Evolutionary conservation across 2,113 vertebrate genomes (phyloP).

Genomic region (Myotis brandtii): DNA sequence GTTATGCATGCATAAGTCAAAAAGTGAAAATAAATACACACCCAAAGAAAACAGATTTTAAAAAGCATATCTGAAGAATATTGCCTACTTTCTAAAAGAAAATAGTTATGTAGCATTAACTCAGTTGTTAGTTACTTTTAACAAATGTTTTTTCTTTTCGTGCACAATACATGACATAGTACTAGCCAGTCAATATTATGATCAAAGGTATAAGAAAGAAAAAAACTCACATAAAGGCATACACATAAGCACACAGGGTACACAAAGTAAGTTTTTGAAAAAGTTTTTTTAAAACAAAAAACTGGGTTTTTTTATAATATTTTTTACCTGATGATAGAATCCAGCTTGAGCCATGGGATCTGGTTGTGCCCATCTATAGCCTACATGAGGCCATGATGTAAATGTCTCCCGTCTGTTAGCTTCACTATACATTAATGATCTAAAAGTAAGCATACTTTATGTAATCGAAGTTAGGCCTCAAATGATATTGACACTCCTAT

Average conservation of each 20-base stretch:
- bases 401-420: constrained; percentile 99
- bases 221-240: neutral
- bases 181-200: neutral
- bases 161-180: neutral
- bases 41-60: neutral
- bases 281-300: neutral
- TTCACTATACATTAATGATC: constrained; percentile 99
- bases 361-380: constrained; percentile 99
- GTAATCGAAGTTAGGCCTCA: neutral
- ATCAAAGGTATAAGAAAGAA: neutral
- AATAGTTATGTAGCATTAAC: neutral
- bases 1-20: neutral
- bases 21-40: constrained; percentile 46
- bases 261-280: neutral
- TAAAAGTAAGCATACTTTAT: constrained; percentile 79
- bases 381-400: constrained; percentile 98
- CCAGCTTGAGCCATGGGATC: constrained; percentile 99
- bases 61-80: constrained; percentile 49
- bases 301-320: neutral
- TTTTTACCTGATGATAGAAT: constrained; percentile 98
- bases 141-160: neutral
- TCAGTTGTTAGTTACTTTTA: neutral
- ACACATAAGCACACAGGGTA: neutral
- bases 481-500: neutral
- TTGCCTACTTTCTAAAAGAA: neutral